These are phyloP conservation scores for Microctonus brassicae DNA, from an alignment of 2,888 invertebrate genomes.

Conservation along the genomic window DNA sequence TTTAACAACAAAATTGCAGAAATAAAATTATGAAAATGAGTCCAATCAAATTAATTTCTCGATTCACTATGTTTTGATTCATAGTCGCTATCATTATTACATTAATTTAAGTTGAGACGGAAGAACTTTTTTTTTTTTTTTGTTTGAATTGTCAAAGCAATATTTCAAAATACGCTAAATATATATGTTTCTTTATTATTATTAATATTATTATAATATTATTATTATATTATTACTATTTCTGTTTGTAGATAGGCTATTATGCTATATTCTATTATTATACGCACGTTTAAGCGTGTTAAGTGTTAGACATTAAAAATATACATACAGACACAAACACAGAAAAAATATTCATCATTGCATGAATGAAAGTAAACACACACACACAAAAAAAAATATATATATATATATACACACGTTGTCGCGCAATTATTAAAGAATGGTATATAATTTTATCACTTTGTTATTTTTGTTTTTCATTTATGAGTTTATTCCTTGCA, in stretches of 20 bases:
- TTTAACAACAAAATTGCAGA: background rate
- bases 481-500: slow-evolving; percentile 33
- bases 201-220: slow-evolving; percentile 36
- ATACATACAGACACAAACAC: slow-evolving; percentile 10
- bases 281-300: slow-evolving; percentile 35
- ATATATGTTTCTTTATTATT: slow-evolving; percentile 45
- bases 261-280: slow-evolving; percentile 53
- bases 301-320: slow-evolving; percentile 29
- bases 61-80: slow-evolving; percentile 15
- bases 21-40: background rate
- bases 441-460: slow-evolving; percentile 63
- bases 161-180: slow-evolving; percentile 39
- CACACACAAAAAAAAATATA: slow-evolving; percentile 34
- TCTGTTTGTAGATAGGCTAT: slow-evolving; percentile 56
- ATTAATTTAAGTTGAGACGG: slow-evolving; percentile 30
- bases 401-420: slow-evolving; percentile 46
- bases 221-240: slow-evolving; percentile 40
- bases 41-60: slow-evolving; percentile 3
- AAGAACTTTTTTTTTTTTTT: background rate
- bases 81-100: slow-evolving; percentile 27
- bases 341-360: slow-evolving; percentile 5
- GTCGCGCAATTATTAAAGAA: slow-evolving; percentile 57
- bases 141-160: slow-evolving; percentile 26
- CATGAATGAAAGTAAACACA: slow-evolving; percentile 34
- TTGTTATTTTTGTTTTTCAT: slow-evolving; percentile 47